Evolutionary conservation across 2,113 vertebrate species (phyloP).

Genomic region (Atrichornis clamosus): DNA sequence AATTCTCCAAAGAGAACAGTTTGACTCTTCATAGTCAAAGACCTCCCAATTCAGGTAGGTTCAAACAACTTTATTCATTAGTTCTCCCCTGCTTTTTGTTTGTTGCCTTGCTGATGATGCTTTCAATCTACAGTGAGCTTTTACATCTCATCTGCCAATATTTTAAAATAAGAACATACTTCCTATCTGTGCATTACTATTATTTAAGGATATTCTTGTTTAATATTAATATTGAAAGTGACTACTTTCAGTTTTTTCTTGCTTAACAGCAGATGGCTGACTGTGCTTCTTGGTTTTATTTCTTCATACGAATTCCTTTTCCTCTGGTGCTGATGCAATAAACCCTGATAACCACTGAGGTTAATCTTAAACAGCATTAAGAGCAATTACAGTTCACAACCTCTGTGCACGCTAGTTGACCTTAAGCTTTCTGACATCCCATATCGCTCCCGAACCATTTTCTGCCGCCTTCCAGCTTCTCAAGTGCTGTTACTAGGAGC

Average conservation of each 20-base stretch:
- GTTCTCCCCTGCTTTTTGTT: not conserved
- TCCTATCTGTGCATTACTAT: not conserved
- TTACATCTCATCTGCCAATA: not conserved
- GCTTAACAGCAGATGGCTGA: not conserved
- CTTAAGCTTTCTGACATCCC: conserved; percentile 31
- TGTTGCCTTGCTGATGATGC: not conserved
- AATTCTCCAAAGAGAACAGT: not conserved
- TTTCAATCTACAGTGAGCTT: not conserved
- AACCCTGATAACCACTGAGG: conserved; percentile 41
- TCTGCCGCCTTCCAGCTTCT: not conserved
- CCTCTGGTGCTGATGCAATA: conserved; percentile 43
- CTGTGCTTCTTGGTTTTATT: not conserved
- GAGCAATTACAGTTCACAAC: conserved; percentile 56
- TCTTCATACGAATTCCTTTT: conserved; percentile 42
- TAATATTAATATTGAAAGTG: not conserved
- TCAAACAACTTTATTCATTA: not conserved
- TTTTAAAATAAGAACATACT: not conserved
- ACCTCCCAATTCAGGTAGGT: not conserved
- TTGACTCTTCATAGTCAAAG: not conserved
- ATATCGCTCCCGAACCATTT: not conserved
- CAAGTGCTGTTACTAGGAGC: not conserved
- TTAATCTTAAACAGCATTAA: conserved; percentile 61
- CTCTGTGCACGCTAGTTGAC: conserved; percentile 45
- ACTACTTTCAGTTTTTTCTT: not conserved
- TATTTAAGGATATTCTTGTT: not conserved